Evolutionary conservation across 2,797 vertebrate species (phyloP).

Genomic region (Zenarchopterus dispar): DNA sequence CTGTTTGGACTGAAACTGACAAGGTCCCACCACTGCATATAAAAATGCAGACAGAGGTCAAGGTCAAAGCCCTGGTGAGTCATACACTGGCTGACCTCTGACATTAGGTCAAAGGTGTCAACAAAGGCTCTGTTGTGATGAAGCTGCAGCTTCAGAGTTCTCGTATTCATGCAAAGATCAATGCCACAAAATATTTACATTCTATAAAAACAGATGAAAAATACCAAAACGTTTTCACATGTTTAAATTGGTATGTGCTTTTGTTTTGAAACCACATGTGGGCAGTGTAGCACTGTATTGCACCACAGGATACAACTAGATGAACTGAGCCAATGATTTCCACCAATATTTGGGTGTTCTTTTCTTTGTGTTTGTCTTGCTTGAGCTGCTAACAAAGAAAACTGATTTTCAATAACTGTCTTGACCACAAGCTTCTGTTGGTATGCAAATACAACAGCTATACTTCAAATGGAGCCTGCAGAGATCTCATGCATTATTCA

Average conservation of each 20-base stretch:
- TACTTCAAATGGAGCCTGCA: constrained; percentile 10
- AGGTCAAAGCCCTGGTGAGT: constrained; percentile 47
- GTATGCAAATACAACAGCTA: constrained; percentile 31
- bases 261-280: constrained; percentile 48
- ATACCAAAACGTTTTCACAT: neutral
- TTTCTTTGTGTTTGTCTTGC: neutral
- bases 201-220: neutral
- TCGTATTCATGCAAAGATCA: neutral
- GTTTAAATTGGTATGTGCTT: neutral
- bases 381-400: neutral
- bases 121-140: constrained; percentile 13
- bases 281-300: constrained; percentile 32
- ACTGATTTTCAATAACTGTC: neutral
- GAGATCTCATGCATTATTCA: constrained; percentile 43
- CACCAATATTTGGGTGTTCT: neutral
- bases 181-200: neutral
- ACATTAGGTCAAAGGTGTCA: constrained; percentile 21
- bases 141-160: neutral
- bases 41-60: constrained; percentile 40
- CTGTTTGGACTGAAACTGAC: constrained; percentile 22
- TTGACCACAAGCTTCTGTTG: neutral
- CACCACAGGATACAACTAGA: neutral
- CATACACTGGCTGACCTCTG: constrained; percentile 43
- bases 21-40: constrained; percentile 35
- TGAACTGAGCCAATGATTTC: neutral